Conservation (phyloP, 2,888 invertebrate species). For the Lucinisca nassula region DNA sequence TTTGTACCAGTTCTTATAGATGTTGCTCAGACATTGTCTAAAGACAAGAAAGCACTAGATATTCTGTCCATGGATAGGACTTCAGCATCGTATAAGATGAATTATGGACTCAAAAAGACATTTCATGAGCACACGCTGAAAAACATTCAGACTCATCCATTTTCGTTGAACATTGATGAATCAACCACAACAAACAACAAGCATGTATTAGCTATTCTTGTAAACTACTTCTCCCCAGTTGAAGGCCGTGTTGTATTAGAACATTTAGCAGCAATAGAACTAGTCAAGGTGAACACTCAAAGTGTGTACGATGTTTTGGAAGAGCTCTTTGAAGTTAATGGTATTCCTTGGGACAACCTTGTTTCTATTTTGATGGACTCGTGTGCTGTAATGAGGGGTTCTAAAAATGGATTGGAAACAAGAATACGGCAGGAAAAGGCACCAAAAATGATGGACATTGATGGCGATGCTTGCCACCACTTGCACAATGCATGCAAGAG, state of each 20-base stretch:
- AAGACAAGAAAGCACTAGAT: background rate
- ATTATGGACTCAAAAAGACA: constrained; percentile 31
- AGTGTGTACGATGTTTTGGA: constrained; percentile 37
- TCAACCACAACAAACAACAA: constrained; percentile 46
- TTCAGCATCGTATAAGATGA: constrained; percentile 51
- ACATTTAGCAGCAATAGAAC: constrained; percentile 56
- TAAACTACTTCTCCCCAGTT: constrained; percentile 33
- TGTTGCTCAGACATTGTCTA: background rate
- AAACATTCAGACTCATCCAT: background rate
- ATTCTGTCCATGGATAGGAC: constrained; percentile 23
- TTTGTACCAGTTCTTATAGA: background rate
- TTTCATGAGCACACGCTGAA: background rate
- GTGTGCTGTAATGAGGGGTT: constrained; percentile 72
- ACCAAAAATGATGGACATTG: constrained; percentile 73
- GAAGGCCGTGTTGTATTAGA: constrained; percentile 42
- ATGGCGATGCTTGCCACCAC: constrained; percentile 75
- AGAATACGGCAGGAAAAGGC: constrained; percentile 57
- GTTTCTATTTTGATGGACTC: constrained; percentile 72
- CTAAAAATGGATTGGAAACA: constrained; percentile 69
- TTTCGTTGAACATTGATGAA: constrained; percentile 62
- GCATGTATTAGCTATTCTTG: constrained; percentile 53
- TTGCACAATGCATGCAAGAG: constrained; percentile 72
- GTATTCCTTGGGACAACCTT: constrained; percentile 71
- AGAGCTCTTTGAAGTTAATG: constrained; percentile 47
- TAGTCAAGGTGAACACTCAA: constrained; percentile 43